Conservation (phyloP, 1,140 invertebrate species). For the Agrilus planipennis region DNA sequence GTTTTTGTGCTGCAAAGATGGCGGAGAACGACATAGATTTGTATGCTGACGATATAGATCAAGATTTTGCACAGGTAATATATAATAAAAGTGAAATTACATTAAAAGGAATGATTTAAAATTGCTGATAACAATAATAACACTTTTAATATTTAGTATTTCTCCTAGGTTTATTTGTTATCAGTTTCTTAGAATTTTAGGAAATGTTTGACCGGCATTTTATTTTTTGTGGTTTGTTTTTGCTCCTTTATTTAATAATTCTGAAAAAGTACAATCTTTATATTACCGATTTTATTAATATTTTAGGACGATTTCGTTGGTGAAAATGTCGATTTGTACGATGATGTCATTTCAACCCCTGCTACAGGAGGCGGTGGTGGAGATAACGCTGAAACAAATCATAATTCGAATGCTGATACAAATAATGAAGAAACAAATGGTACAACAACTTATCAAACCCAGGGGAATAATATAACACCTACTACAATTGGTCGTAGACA, state of each 20-base stretch:
- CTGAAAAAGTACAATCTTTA: too few relatives aligned
- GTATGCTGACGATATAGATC: slow-evolving; percentile 91
- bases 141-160: too few relatives aligned
- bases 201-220: slow-evolving; percentile 9
- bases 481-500: slow-evolving; percentile 62
- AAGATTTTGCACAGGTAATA: slow-evolving; percentile 85
- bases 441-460: slow-evolving; percentile 52
- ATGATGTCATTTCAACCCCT: slow-evolving; percentile 84
- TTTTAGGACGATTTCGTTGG: slow-evolving; percentile 65
- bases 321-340: slow-evolving; percentile 88
- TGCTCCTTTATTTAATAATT: not conserved
- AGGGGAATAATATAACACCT: slow-evolving; percentile 55
- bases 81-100: too few relatives aligned
- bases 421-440: slow-evolving; percentile 49
- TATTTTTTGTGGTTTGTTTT: not conserved
- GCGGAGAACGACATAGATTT: slow-evolving; percentile 94
- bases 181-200: too few relatives aligned
- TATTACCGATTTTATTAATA: slow-evolving; percentile 7
- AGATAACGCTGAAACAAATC: slow-evolving; percentile 38
- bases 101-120: too few relatives aligned
- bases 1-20: slow-evolving; percentile 73
- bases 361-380: slow-evolving; percentile 40
- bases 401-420: slow-evolving; percentile 22
- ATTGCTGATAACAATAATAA: too few relatives aligned
- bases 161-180: too few relatives aligned